These are phyloP conservation scores for Chrysomallon squamiferum DNA, from an alignment of 1,140 invertebrate species.

Conservation along the genomic window DNA sequence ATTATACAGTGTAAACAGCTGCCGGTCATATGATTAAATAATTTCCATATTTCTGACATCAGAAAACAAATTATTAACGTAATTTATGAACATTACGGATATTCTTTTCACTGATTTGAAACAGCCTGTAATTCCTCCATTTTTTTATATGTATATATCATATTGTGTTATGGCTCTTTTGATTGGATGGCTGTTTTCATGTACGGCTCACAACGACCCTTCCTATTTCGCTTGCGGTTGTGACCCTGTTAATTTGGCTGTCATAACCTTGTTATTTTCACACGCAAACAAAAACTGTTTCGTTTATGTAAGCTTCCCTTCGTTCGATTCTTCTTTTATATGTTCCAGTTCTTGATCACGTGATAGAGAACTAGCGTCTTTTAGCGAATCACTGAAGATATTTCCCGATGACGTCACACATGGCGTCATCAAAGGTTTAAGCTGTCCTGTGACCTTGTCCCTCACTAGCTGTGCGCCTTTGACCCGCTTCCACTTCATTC, in stretches of 20 bases:
- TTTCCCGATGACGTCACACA: slow-evolving; percentile 29
- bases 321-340: slow-evolving; percentile 6
- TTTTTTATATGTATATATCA: background rate
- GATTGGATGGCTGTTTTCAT: background rate
- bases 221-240: background rate
- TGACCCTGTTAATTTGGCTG: background rate
- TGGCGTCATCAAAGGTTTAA: slow-evolving; percentile 47
- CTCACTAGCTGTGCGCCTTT: slow-evolving; percentile 44
- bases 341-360: background rate
- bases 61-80: too few species aligned
- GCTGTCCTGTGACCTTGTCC: slow-evolving; percentile 51
- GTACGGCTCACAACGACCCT: background rate
- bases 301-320: slow-evolving; percentile 6
- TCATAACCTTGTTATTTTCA: background rate
- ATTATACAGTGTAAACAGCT: too few species aligned
- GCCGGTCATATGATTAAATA: too few species aligned
- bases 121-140: background rate
- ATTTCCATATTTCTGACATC: too few species aligned
- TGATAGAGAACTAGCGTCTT: slow-evolving; percentile 17
- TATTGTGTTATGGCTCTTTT: background rate
- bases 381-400: slow-evolving; percentile 20
- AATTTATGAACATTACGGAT: too few species aligned
- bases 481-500: slow-evolving; percentile 51
- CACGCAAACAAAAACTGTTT: background rate
- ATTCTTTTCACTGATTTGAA: too few species aligned